Percentiles rank a stretch among this genome's conserved stretches.
phyloP scores from a whole-genome alignment of 2,113 vertebrate species.

The Poecile atricapillus region DNA sequence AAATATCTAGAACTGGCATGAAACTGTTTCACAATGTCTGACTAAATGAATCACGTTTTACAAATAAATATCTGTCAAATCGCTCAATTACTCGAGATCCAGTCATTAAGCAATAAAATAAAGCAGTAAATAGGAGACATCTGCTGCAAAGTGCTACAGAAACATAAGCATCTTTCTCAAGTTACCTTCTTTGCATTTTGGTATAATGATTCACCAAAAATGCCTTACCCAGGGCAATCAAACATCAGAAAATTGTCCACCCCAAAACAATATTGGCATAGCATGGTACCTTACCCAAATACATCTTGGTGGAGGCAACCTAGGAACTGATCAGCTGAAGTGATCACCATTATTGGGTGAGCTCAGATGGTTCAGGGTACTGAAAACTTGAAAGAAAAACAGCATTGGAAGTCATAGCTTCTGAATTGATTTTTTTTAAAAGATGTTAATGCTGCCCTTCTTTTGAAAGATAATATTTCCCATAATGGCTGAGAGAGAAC shows the following conservation, averaged over 20 bases:
- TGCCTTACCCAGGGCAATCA: constrained; percentile 41
- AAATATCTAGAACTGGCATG: constrained; percentile 71
- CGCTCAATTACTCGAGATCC: constrained; percentile 78
- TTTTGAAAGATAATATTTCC: constrained; percentile 11
- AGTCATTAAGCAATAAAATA: constrained; percentile 84
- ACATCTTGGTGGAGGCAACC: neutral
- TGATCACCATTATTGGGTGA: neutral
- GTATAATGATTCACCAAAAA: constrained; percentile 74
- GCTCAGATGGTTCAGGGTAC: neutral
- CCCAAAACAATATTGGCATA: neutral
- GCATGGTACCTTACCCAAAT: neutral
- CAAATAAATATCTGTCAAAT: constrained; percentile 86
- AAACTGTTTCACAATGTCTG: constrained; percentile 74
- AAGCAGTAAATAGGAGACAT: constrained; percentile 84
- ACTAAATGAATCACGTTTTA: constrained; percentile 82
- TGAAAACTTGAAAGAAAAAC: constrained; percentile 4
- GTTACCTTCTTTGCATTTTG: constrained; percentile 79
- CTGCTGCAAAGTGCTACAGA: constrained; percentile 80
- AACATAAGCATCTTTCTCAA: constrained; percentile 78
- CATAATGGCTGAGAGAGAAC: neutral
- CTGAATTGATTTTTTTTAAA: neutral
- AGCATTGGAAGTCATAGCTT: neutral
- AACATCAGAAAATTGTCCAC: neutral
- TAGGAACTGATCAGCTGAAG: neutral
- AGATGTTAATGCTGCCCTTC: neutral